phyloP scores from a whole-genome alignment of 1,140 invertebrate species.

The Nixonia krombeini region DNA sequence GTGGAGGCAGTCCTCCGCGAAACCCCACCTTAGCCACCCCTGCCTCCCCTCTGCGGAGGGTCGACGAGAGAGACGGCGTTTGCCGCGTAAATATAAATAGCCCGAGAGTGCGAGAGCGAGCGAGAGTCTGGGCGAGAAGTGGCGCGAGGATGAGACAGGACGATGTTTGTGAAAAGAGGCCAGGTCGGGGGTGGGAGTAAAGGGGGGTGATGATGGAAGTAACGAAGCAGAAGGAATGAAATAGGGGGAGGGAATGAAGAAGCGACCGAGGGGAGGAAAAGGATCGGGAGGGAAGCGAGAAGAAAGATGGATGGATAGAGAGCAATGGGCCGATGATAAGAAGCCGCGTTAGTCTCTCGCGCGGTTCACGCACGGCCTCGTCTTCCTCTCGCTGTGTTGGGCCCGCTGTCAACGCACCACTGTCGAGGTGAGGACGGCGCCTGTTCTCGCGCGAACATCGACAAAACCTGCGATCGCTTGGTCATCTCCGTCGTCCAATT shows the following conservation, averaged over 20 bases:
- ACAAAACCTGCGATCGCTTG: conserved; percentile 51
- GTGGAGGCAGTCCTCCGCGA: conserved; percentile 57
- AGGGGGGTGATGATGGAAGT: not conserved
- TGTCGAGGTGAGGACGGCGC: conserved; percentile 55
- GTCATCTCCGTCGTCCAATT: conserved; percentile 27
- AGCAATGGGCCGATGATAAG: conserved; percentile 67
- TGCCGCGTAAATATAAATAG: conserved; percentile 8
- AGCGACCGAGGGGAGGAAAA: conserved; percentile 2
- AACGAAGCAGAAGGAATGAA: conserved; percentile 1
- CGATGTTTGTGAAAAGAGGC: not conserved
- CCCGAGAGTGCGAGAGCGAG: conserved; percentile 12
- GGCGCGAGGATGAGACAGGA: conserved; percentile 17
- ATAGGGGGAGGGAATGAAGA: conserved; percentile 2
- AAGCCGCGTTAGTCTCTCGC: conserved; percentile 51
- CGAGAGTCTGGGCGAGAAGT: conserved; percentile 13
- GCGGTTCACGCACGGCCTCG: conserved; percentile 45
- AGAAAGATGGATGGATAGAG: conserved; percentile 32
- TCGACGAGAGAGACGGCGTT: conserved; percentile 1
- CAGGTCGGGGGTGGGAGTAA: conserved; percentile 3
- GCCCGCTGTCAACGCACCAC: conserved; percentile 31
- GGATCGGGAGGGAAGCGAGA: not conserved
- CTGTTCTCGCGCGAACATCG: conserved; percentile 52
- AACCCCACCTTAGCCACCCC: conserved; percentile 53
- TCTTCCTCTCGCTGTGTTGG: conserved; percentile 14
- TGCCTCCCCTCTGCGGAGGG: not conserved